phyloP scores from a whole-genome alignment of 2,797 vertebrate species.

The Gallinago stenura region DNA sequence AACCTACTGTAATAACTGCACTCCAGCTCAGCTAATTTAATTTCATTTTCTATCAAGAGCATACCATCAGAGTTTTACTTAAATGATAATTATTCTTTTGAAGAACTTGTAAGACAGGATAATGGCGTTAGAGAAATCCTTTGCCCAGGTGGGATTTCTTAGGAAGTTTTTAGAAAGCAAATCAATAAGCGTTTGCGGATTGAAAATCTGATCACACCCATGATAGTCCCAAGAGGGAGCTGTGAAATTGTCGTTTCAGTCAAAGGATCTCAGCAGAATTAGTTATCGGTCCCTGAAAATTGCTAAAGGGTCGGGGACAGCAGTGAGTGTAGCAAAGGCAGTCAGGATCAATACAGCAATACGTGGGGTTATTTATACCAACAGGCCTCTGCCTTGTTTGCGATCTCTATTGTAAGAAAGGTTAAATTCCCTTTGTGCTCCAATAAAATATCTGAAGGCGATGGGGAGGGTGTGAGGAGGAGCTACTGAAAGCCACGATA shows the following conservation, averaged over 20 bases:
- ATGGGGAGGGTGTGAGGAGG: not conserved
- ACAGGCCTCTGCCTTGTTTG: not conserved
- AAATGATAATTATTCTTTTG: slow-evolving; percentile 14
- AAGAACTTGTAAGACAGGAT: not conserved
- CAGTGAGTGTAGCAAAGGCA: not conserved
- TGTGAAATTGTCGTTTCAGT: slow-evolving; percentile 6
- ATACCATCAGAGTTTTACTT: not conserved
- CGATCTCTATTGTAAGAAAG: not conserved
- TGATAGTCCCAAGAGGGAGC: not conserved
- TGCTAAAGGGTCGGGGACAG: not conserved
- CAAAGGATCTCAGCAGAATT: not conserved
- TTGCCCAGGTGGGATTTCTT: not conserved
- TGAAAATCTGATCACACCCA: slow-evolving; percentile 32
- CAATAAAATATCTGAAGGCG: not conserved
- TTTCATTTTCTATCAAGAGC: not conserved
- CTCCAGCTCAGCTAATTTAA: not conserved
- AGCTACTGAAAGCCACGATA: not conserved
- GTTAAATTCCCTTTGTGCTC: not conserved
- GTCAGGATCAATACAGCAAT: not conserved
- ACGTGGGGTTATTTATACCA: not conserved
- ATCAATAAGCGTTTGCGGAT: slow-evolving; percentile 27
- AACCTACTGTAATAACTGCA: not conserved
- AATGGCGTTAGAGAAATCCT: not conserved
- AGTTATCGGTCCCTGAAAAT: slow-evolving; percentile 6
- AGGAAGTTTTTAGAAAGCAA: slow-evolving; percentile 49